These are phyloP conservation scores for Dendrocincla tyrannina DNA, from an alignment of 2,797 vertebrate species.

Conservation along the genomic window DNA sequence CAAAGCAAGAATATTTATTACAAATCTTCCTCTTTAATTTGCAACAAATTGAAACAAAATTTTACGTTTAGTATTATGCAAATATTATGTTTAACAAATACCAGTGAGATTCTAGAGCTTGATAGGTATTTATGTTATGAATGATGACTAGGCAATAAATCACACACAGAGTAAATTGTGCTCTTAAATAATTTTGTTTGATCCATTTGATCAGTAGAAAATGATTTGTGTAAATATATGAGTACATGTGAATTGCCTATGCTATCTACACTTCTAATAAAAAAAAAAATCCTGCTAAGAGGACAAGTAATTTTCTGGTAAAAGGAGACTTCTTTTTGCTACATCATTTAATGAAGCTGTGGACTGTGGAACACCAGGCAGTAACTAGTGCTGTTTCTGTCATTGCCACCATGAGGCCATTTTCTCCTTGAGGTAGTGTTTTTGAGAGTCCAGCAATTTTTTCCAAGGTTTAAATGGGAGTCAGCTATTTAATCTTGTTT, in stretches of 20 bases:
- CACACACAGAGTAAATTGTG: not conserved
- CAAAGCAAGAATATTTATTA: not conserved
- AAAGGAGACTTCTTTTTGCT: not conserved
- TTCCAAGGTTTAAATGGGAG: not conserved
- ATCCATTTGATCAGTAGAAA: constrained; percentile 31
- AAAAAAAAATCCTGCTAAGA: not conserved
- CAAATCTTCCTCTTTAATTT: not conserved
- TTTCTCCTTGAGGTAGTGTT: not conserved
- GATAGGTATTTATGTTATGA: not conserved
- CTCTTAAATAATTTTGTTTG: not conserved
- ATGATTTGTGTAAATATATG: not conserved
- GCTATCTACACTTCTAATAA: not conserved
- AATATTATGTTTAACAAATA: not conserved
- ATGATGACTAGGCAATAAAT: constrained; percentile 3
- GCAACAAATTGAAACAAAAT: not conserved
- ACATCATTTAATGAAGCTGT: not conserved
- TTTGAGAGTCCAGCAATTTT: not conserved
- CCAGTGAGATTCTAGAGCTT: not conserved
- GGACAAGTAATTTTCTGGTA: not conserved
- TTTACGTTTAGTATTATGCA: not conserved
- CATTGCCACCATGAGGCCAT: not conserved
- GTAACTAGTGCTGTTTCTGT: not conserved
- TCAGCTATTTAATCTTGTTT: not conserved
- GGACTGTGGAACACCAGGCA: not conserved
- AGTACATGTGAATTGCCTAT: not conserved